Percentiles rank a stretch among this genome's conserved stretches.
Conservation (phyloP, 2,888 invertebrate species). For the Drosophila ochracea region DNA sequence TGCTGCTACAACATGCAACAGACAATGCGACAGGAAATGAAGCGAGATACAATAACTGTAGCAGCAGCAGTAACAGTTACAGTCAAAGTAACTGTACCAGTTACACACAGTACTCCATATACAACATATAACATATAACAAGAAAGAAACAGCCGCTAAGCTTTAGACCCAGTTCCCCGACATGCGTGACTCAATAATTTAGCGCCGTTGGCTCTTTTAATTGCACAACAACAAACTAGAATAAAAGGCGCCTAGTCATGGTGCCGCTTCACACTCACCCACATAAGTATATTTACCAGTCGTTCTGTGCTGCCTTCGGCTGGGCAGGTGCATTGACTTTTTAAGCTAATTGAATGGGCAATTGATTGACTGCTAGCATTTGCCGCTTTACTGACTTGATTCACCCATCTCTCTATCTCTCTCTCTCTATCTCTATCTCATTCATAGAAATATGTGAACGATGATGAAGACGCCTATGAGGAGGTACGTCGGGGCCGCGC, state of each 20-base stretch:
- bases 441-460: conserved; percentile 86
- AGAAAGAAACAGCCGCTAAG: conserved; percentile 31
- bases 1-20: conserved; percentile 70
- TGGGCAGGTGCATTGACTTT: conserved; percentile 51
- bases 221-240: conserved; percentile 45
- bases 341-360: conserved; percentile 58
- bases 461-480: conserved; percentile 88
- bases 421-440: too few relatives aligned
- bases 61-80: conserved; percentile 26
- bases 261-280: conserved; percentile 2
- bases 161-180: conserved; percentile 22
- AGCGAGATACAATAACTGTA: conserved; percentile 55
- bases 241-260: conserved; percentile 19
- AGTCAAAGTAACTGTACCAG: conserved; percentile 6
- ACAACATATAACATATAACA: conserved; percentile 19
- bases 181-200: conserved; percentile 71
- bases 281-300: conserved; percentile 4
- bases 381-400: conserved; percentile 9
- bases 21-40: conserved; percentile 78
- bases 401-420: not conserved
- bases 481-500: conserved; percentile 90
- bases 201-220: conserved; percentile 59
- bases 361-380: conserved; percentile 58
- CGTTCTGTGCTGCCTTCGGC: not conserved
- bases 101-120: not conserved